Evolutionary conservation across 2,113 vertebrate genomes (phyloP).

Genomic region (Eurypyga helias): DNA sequence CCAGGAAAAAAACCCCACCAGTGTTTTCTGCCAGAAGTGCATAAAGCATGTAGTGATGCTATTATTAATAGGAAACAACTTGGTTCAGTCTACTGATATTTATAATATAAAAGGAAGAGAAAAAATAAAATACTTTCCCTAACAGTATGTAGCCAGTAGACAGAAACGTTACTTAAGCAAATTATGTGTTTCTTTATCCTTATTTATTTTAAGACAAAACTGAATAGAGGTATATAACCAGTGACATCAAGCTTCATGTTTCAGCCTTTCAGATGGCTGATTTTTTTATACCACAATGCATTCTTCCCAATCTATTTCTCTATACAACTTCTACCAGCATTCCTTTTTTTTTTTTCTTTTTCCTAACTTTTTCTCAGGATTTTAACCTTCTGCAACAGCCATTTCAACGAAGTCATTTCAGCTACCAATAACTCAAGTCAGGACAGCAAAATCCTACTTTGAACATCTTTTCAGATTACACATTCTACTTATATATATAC

Average conservation of each 20-base stretch:
- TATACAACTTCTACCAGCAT: background rate
- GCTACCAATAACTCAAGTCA: background rate
- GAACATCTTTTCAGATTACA: background rate
- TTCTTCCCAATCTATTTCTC: background rate
- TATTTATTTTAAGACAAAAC: background rate
- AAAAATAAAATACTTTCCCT: background rate
- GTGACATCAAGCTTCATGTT: background rate
- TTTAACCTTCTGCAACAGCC: background rate
- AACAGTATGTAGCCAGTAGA: background rate
- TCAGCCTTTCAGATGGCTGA: background rate
- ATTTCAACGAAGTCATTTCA: background rate
- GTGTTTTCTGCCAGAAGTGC: background rate
- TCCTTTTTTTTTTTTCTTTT: background rate
- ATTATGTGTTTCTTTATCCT: background rate
- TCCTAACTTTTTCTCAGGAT: background rate
- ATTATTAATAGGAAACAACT: background rate
- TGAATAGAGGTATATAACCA: background rate
- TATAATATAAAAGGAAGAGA: background rate
- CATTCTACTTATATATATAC: background rate
- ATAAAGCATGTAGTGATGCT: background rate
- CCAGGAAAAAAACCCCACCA: fast-evolving
- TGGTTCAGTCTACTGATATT: background rate
- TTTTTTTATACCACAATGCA: background rate
- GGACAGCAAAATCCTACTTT: background rate
- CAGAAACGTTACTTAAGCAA: background rate